phyloP scores from a whole-genome alignment of 2,888 invertebrate species.

The Habroteleia sp. region DNA sequence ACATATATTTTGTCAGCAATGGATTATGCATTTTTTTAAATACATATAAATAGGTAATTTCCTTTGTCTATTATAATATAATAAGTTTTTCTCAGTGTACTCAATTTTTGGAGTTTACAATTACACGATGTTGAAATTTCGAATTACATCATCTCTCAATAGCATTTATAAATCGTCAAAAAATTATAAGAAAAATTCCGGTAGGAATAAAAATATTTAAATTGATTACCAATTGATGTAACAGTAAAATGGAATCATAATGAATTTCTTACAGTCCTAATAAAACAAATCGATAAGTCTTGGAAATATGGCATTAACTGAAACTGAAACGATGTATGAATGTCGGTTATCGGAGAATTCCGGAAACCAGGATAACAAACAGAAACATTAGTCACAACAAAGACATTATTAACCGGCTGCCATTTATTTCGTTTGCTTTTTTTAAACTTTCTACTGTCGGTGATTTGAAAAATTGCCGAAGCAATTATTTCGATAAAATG shows the following conservation, averaged over 20 bases:
- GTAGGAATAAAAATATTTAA: background rate
- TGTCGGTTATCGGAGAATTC: conserved; percentile 57
- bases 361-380: conserved; percentile 45
- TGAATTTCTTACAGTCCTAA: conserved; percentile 40
- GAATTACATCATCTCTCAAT: too few species aligned
- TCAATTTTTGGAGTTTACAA: too few species aligned
- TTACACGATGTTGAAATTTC: too few species aligned
- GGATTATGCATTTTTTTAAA: too few species aligned
- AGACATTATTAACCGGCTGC: conserved; percentile 38
- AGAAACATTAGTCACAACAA: conserved; percentile 37
- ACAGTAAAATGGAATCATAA: conserved; percentile 27
- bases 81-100: too few species aligned
- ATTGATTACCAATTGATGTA: conserved; percentile 22
- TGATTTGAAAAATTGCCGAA: conserved; percentile 25
- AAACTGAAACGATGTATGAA: conserved; percentile 67
- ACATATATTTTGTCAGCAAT: too few species aligned
- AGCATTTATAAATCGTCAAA: too few species aligned
- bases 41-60: too few species aligned
- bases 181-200: too few species aligned
- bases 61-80: too few species aligned
- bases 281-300: conserved; percentile 53
- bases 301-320: conserved; percentile 66
- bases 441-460: conserved; percentile 31
- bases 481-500: conserved; percentile 55
- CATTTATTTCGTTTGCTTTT: conserved; percentile 28